Evolutionary conservation across 2,797 vertebrate genomes (phyloP), one percentile per base, ranked within the genome.

Genomic region (Poeciliopsis presidionis): DNA sequence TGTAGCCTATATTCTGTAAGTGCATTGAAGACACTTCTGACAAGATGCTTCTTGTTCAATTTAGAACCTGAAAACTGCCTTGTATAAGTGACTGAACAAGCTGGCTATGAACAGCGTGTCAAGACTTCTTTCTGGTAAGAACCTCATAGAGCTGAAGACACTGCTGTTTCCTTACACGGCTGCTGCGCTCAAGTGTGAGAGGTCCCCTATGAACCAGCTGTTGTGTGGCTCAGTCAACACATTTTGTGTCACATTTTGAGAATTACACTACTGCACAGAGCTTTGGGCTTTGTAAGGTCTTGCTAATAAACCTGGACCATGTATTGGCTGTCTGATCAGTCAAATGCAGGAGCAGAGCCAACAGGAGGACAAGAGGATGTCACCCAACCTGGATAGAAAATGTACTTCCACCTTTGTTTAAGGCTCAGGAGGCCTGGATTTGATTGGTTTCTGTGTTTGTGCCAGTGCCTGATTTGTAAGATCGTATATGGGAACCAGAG

Each of bases 161-260:
- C 94, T 92, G 94, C 93, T 80, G 93, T 94, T 95, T 94, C 94
- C 36, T 95, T 95, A 96, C 96, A 96, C 94, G 94, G 94, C 95
- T 95, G 96, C 96, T 95, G 96, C 96, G 94, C 94, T 93, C 95
- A 93, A 94, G 93, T 96, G 96, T 94, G 94, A 86, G 96, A 95
- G 96, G 95, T 95, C 93, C 93, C 93, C 95, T 96, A 45, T 70
- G 96, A 96, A 92, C 95, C 96, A 96, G 96, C 96, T 97, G 97
- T 96, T 97, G 97, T 97, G 97, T 95, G 96, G 96, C 97, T 97
- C 97, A 97, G 96, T 97, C 96, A 96, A 96, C 96, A 96, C 95
- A 95, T 95, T 95, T 97, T 95, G 93, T 95, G 96, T 96, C 96
- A 96, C 95, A 96, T 96, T 95, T 95, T 96, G 96, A 95, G 96